A percentile compares a stretch with the other conserved stretches of the same genome.
Conservation (phyloP, 2,797 vertebrate species). For the Triplophysa bombifrons region DNA sequence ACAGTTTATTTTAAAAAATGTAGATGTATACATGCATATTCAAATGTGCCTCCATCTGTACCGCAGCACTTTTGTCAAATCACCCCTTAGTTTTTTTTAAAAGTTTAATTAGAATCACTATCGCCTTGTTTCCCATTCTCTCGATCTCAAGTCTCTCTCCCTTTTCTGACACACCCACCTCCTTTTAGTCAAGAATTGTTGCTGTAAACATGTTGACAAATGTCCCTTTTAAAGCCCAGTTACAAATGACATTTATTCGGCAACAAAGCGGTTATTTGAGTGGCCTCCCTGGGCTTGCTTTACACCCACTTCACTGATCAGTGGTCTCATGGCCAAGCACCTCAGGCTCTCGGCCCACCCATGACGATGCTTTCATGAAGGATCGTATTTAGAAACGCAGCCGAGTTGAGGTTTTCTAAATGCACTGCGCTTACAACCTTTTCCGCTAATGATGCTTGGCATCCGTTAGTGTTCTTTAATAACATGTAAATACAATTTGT, state of each 20-base stretch:
- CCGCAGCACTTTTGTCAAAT: slow-evolving; percentile 31
- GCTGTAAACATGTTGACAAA: slow-evolving; percentile 83
- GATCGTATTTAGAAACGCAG: slow-evolving; percentile 81
- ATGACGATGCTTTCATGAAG: slow-evolving; percentile 75
- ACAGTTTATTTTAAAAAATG: slow-evolving; percentile 23
- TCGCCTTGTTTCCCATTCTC: slow-evolving; percentile 15
- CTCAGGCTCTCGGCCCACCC: slow-evolving; percentile 78
- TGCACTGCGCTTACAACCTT: slow-evolving; percentile 58
- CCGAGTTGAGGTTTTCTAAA: slow-evolving; percentile 77
- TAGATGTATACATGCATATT: slow-evolving; percentile 43
- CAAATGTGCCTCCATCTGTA: slow-evolving; percentile 32
- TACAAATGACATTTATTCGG: slow-evolving; percentile 78
- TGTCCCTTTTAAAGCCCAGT: slow-evolving; percentile 80
- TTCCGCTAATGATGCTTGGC: slow-evolving; percentile 77
- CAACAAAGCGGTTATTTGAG: slow-evolving; percentile 84
- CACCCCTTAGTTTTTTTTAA: slow-evolving; percentile 17
- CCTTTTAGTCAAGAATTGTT: slow-evolving; percentile 73
- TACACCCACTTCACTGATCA: slow-evolving; percentile 80
- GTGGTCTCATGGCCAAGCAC: slow-evolving; percentile 78
- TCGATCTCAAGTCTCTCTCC: slow-evolving; percentile 42
- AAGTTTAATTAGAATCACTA: slow-evolving; percentile 11
- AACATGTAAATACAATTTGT: slow-evolving; percentile 82
- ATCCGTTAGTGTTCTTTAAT: slow-evolving; percentile 72
- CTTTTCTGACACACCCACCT: slow-evolving; percentile 61
- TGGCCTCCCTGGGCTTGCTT: slow-evolving; percentile 77